phyloP scores from a whole-genome alignment of 2,113 vertebrate species.

The Saguinus imperator region DNA sequence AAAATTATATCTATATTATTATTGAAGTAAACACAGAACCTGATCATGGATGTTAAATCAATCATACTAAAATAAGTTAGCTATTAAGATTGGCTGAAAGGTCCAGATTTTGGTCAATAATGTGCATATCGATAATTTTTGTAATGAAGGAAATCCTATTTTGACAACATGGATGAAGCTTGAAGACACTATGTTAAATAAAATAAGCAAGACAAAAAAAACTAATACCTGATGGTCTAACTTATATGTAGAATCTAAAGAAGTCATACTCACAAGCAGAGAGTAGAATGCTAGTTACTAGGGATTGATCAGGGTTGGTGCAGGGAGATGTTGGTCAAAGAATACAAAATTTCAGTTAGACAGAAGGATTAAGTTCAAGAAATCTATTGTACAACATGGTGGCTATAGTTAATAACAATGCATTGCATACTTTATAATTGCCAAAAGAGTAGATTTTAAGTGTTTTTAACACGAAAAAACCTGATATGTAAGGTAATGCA shows the following conservation, averaged over 20 bases:
- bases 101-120: neutral
- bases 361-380: neutral
- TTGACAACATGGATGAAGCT: neutral
- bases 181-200: neutral
- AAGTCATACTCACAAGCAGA: neutral
- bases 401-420: neutral
- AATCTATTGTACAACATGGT: neutral
- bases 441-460: neutral
- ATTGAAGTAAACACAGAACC: neutral
- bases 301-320: neutral
- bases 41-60: neutral
- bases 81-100: neutral
- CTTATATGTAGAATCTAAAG: neutral
- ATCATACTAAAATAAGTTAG: neutral
- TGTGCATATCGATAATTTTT: neutral
- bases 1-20: neutral
- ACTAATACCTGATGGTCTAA: neutral
- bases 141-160: neutral
- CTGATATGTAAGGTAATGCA: neutral
- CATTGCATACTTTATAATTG: neutral
- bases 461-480: neutral
- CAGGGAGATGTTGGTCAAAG: neutral
- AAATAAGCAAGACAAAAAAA: neutral
- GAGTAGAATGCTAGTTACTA: neutral
- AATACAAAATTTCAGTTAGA: neutral